Evolutionary conservation across 2,888 invertebrate species (phyloP).

Genomic region (Pristionchus mayeri): DNA sequence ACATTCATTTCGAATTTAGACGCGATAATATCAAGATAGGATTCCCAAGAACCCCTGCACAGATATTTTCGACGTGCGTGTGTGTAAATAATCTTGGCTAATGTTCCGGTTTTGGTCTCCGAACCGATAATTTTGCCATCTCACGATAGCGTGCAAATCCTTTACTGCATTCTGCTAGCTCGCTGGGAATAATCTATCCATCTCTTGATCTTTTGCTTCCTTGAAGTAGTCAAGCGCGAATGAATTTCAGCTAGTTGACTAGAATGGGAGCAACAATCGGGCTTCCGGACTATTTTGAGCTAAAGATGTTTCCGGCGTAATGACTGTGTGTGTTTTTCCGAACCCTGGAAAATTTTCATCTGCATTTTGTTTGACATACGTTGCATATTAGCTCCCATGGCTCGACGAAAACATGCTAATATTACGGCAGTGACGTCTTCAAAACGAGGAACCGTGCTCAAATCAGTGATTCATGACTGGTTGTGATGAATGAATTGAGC

Average conservation of each 20-base stretch:
- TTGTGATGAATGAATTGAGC: neutral
- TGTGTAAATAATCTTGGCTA: too few species aligned
- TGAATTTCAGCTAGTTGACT: neutral
- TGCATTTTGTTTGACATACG: neutral
- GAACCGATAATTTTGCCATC: too few species aligned
- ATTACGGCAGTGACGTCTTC: neutral
- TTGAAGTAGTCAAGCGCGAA: neutral
- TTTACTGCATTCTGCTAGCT: too few species aligned
- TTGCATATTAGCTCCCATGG: neutral
- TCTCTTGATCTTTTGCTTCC: neutral
- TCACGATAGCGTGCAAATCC: too few species aligned
- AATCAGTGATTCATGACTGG: too few species aligned
- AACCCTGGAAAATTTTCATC: conserved; percentile 3
- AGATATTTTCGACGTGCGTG: too few species aligned
- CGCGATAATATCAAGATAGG: too few species aligned
- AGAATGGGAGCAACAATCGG: neutral
- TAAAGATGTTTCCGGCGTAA: neutral
- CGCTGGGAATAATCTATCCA: neutral
- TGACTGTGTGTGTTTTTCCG: neutral
- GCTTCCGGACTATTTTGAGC: conserved; percentile 5
- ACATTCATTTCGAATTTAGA: neutral
- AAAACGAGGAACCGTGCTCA: too few species aligned
- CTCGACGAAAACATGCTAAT: conserved; percentile 5
- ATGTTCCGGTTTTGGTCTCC: too few species aligned
- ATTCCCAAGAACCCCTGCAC: too few species aligned